Base-by-base conservation (phyloP, 2,888 invertebrate species). In the Eudasyphora cyanicolor region DNA sequence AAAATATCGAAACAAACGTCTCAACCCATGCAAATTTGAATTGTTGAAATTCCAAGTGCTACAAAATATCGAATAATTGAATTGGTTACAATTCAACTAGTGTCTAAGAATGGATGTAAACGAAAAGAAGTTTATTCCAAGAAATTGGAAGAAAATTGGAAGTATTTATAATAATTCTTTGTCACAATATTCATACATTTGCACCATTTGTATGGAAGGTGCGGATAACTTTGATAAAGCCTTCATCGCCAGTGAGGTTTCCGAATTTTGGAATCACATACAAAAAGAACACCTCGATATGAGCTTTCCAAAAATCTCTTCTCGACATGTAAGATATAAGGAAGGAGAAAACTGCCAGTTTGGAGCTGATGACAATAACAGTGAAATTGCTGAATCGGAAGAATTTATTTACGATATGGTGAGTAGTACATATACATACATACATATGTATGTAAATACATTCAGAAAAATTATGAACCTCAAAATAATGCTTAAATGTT, bases 241-340 rank as follows among this genome's bases (percentile, higher is more conserved):
- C 14, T 76, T 24, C 24, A 45, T 0, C 10, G 67, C 67, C 1
- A 14, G 35, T 57, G 73, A 81, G 27, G 54, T 12, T 14, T 81
- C 73, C n/a, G 73, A 12, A 27, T 81, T 81, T 67, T 76, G 64
- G 67, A 71, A 54, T 12, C 81, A 81, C 14, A 67, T 81, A 38
- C 67, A 81, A 67, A 32, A 76, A 6, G 60, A 76, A 21, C 76
- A 76, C n/a, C 67, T 73, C 38, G 10, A 5, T 10, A 35, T 35
- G 35, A n/a, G n/a, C n/a, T n/a, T n/a, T n/a, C n/a, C n/a, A n/a
- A n/a, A n/a, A n/a, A n/a, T n/a, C n/a, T n/a, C n/a, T n/a, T n/a
- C n/a, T n/a, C n/a, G n/a, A n/a, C n/a, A 5, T 38, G 38, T 8
- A 38, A n/a, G n/a, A 5, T 38, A 12, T 14, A 38, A 38, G 12